Base-by-base conservation (phyloP, 2,797 vertebrate genomes). In the Lepidocolaptes lacrymiger region DNA sequence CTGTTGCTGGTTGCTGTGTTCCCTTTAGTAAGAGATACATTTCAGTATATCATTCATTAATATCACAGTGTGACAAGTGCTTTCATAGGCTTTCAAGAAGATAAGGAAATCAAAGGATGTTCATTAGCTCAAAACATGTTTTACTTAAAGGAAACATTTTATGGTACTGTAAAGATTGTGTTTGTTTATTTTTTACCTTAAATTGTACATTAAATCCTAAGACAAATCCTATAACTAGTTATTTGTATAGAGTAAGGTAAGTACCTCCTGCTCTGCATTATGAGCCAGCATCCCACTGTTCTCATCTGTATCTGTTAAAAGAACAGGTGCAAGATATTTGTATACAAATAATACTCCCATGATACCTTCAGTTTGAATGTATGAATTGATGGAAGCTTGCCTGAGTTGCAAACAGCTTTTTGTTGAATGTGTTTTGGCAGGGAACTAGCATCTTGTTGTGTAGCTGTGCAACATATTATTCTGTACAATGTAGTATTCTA, bases 301-400 rank as follows among this genome's bases (percentile, higher is more conserved):
- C 52, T 88, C 37, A 63, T 95, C 92, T 95, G 85, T 93, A 89
- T 75, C 93, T 96, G 48, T 89, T 96, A 94, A 94, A 93, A 95
- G 85, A 97, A 90, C 96, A 97, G 96, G 88, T 97, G 94, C 80
- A 93, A 97, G 72, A 85, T 44, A 91, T 85, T 52, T 94, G 44
- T 82, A 66, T 83, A 95, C 77, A 88, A 97, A 67, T 71, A 92
- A 95, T 24, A 9, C 6, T 96, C 73, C 81, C 51, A 9, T 84
- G 87, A 66, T 77, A 96, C 27, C 44, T 95, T 88, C 89, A 91
- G 46, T 94, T 58, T 97, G 77, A 94, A 68, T 66, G 22, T 34
- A 80, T 90, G 37, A 90, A 76, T 56, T 86, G 28, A 88, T 71
- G 81, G 63, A 46, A 72, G 24, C 37, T 92, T 82, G 41, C 52